phyloP scores from a whole-genome alignment of 2,797 vertebrate genomes.

The Muraenolepis orangiensis region DNA sequence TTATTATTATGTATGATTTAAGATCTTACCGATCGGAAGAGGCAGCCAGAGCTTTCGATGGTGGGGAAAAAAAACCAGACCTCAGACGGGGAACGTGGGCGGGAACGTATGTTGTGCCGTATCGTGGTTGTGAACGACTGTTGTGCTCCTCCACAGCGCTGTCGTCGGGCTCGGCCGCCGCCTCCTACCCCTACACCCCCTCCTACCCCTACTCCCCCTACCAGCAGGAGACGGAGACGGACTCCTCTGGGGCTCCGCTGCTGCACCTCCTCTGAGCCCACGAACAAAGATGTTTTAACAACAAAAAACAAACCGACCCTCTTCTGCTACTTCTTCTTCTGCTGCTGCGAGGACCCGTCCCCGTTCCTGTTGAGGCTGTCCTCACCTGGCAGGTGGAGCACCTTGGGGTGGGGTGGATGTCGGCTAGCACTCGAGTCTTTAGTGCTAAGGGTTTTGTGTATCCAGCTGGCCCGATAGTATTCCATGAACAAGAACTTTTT shows the following conservation, averaged over 20 bases:
- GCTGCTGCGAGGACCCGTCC: too few relatives aligned
- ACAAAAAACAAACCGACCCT: too few relatives aligned
- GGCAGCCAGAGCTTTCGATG: not conserved
- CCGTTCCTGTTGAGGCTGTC: too few relatives aligned
- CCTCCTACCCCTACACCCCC: constrained; percentile 80
- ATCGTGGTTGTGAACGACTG: not conserved
- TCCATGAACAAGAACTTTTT: constrained; percentile 31
- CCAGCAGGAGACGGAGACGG: constrained; percentile 83
- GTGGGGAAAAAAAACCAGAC: not conserved
- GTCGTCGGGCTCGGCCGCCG: constrained; percentile 73
- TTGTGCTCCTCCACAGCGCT: constrained; percentile 42
- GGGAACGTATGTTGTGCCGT: not conserved
- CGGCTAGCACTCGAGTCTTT: too few relatives aligned
- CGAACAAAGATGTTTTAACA: too few relatives aligned
- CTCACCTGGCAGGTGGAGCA: too few relatives aligned
- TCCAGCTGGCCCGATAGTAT: not conserved
- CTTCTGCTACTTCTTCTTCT: too few relatives aligned
- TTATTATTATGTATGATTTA: not conserved
- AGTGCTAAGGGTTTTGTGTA: too few relatives aligned
- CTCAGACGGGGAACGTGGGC: too few relatives aligned
- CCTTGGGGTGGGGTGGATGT: too few relatives aligned
- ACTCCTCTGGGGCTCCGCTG: constrained; percentile 90
- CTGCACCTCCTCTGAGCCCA: constrained; percentile 78
- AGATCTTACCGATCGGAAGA: not conserved
- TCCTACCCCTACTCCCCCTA: constrained; percentile 83